Evolutionary conservation across 2,113 vertebrate species (phyloP).

Genomic region (Heloderma charlesbogerti): DNA sequence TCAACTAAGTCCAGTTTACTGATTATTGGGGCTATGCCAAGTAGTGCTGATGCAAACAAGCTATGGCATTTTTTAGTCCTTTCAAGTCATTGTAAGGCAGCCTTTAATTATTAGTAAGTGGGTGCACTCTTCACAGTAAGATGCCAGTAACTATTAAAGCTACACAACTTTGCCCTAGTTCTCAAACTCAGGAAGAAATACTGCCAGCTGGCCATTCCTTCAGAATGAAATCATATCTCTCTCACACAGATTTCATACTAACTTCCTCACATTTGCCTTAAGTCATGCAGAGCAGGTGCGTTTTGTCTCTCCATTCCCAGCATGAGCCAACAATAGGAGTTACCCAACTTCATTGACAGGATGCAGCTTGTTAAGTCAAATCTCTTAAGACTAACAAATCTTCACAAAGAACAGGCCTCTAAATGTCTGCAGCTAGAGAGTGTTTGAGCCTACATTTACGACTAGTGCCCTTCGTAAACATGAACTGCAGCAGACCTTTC

Average conservation of each 20-base stretch:
- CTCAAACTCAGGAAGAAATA: slow-evolving; percentile 75
- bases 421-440: slow-evolving; percentile 69
- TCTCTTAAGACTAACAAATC: slow-evolving; percentile 82
- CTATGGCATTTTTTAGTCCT: slow-evolving; percentile 13
- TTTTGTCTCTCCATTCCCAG: slow-evolving; percentile 89
- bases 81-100: slow-evolving; percentile 37
- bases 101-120: slow-evolving; percentile 69
- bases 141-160: slow-evolving; percentile 75
- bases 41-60: slow-evolving; percentile 32
- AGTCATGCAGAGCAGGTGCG: slow-evolving; percentile 92
- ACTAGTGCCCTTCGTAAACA: slow-evolving; percentile 50
- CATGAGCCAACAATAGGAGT: slow-evolving; percentile 87
- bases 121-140: slow-evolving; percentile 62
- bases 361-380: slow-evolving; percentile 91
- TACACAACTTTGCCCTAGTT: slow-evolving; percentile 71
- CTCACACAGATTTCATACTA: slow-evolving; percentile 85
- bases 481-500: slow-evolving; percentile 39
- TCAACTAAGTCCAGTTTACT: neutral
- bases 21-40: slow-evolving; percentile 33
- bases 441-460: slow-evolving; percentile 58
- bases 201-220: slow-evolving; percentile 85
- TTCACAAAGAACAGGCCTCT: slow-evolving; percentile 67
- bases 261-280: slow-evolving; percentile 90
- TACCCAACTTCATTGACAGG: slow-evolving; percentile 85
- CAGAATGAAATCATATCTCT: slow-evolving; percentile 88